phyloP scores from a whole-genome alignment of 2,113 vertebrate species.

The Oncorhynchus keta region DNA sequence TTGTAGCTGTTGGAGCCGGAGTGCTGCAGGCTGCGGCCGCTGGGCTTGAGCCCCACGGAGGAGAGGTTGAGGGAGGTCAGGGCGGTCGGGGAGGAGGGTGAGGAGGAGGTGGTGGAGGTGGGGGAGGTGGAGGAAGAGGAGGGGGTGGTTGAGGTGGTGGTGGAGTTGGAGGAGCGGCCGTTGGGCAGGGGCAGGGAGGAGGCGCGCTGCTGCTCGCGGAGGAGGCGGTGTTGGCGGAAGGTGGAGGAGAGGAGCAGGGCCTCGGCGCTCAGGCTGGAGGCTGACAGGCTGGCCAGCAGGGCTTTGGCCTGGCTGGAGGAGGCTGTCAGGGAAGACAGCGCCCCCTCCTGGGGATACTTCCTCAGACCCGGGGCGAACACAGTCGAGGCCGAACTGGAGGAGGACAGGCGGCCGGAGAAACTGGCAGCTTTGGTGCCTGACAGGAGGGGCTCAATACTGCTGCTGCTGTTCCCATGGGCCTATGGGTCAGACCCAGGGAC shows the following conservation, averaged over 20 bases:
- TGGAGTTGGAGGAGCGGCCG: slow-evolving; percentile 60
- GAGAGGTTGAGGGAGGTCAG: slow-evolving; percentile 39
- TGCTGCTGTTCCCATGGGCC: slow-evolving; percentile 49
- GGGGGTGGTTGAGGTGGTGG: slow-evolving; percentile 40
- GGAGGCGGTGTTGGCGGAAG: slow-evolving; percentile 65
- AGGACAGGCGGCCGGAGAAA: slow-evolving; percentile 61
- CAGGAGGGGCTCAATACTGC: slow-evolving; percentile 57
- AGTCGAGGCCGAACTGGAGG: slow-evolving; percentile 24
- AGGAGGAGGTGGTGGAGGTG: slow-evolving; percentile 41
- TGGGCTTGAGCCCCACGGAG: slow-evolving; percentile 56
- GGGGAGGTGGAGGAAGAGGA: slow-evolving; percentile 58
- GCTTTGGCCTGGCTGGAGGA: slow-evolving; percentile 69
- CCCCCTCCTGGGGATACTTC: slow-evolving; percentile 60
- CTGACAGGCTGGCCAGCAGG: slow-evolving; percentile 68
- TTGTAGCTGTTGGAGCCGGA: slow-evolving; percentile 52
- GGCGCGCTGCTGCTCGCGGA: slow-evolving; percentile 62
- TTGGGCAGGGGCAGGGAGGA: slow-evolving; percentile 43
- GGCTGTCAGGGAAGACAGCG: slow-evolving; percentile 54
- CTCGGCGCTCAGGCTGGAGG: slow-evolving; percentile 68
- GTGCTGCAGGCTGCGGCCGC: slow-evolving; percentile 56
- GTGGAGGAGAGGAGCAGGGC: slow-evolving; percentile 74
- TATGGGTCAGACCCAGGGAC: slow-evolving; percentile 54
- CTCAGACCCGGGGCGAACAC: slow-evolving; percentile 56
- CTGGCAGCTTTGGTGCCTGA: slow-evolving; percentile 59
- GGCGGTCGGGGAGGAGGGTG: slow-evolving; percentile 51